A percentile compares a stretch with the other conserved stretches of the same genome.
Evolutionary conservation across 2,797 vertebrate genomes (phyloP).

Genomic region (Cichlasoma orientale): DNA sequence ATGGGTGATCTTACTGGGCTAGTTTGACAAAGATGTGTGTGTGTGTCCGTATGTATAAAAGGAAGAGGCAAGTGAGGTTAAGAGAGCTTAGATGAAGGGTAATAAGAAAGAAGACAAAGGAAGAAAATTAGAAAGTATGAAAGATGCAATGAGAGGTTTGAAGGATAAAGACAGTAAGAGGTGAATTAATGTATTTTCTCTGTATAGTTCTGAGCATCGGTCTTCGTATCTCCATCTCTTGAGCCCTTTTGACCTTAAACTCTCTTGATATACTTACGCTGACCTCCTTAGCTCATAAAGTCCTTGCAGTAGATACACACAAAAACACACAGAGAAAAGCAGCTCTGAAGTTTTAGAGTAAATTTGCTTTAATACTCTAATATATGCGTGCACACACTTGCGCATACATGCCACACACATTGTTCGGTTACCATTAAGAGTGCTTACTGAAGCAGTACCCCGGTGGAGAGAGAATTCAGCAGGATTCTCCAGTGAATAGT

Average conservation of each 20-base stretch:
- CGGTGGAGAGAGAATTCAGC: slow-evolving; percentile 63
- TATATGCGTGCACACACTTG: slow-evolving; percentile 13
- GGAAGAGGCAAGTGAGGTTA: slow-evolving; percentile 29
- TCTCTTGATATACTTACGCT: slow-evolving; percentile 50
- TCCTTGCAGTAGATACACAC: neutral
- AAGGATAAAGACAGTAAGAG: slow-evolving; percentile 35
- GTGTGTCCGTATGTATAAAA: neutral
- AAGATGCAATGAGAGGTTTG: slow-evolving; percentile 7
- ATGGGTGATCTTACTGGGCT: neutral
- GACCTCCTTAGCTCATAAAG: slow-evolving; percentile 27
- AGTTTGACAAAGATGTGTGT: neutral
- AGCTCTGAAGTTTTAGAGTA: slow-evolving; percentile 38
- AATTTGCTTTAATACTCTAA: slow-evolving; percentile 35
- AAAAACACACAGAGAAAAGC: slow-evolving; percentile 4
- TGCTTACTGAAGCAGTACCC: slow-evolving; percentile 71
- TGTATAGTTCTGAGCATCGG: slow-evolving; percentile 17
- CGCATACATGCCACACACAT: slow-evolving; percentile 36
- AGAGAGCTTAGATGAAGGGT: slow-evolving; percentile 15
- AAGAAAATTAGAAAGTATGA: slow-evolving; percentile 29
- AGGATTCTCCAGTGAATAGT: slow-evolving; percentile 70
- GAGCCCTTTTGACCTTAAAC: slow-evolving; percentile 63
- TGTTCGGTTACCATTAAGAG: slow-evolving; percentile 64
- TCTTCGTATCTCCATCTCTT: slow-evolving; percentile 35
- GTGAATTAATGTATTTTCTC: slow-evolving; percentile 46
- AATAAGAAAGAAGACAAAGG: slow-evolving; percentile 39